Conservation (phyloP, 2,888 invertebrate species). For the Epiblema foenella region DNA sequence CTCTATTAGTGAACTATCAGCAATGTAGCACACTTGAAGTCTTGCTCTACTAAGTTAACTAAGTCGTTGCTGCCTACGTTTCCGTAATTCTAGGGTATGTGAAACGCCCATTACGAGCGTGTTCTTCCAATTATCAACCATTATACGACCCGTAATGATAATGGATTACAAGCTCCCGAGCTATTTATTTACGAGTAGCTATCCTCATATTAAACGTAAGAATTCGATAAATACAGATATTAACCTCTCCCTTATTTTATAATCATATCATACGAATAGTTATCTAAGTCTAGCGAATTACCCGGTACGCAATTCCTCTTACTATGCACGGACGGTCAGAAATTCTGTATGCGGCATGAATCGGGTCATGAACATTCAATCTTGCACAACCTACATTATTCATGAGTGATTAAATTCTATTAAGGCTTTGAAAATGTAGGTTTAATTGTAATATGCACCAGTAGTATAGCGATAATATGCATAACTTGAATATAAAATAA, state of each 20-base stretch:
- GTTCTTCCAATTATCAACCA: slow-evolving; percentile 25
- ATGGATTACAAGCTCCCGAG: slow-evolving; percentile 16
- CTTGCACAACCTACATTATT: slow-evolving; percentile 66
- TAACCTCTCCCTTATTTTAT: slow-evolving; percentile 42
- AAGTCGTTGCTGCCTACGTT: slow-evolving; percentile 13
- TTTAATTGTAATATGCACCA: slow-evolving; percentile 1
- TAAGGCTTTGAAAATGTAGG: slow-evolving; percentile 4
- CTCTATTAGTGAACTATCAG: background rate
- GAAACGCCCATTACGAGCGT: slow-evolving; percentile 13
- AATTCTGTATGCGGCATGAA: slow-evolving; percentile 69
- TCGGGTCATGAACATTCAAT: slow-evolving; percentile 75
- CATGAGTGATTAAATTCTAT: slow-evolving; percentile 52
- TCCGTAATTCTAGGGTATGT: slow-evolving; percentile 24
- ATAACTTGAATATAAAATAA: too few relatives aligned
- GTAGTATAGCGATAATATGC: background rate
- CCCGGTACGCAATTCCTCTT: slow-evolving; percentile 49
- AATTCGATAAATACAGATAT: slow-evolving; percentile 10
- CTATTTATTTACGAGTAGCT: slow-evolving; percentile 24
- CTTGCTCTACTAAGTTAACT: background rate
- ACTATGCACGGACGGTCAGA: slow-evolving; percentile 61
- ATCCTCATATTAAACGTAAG: slow-evolving; percentile 2
- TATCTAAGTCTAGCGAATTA: slow-evolving; percentile 42
- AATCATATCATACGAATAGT: slow-evolving; percentile 48
- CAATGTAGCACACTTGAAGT: slow-evolving; percentile 19
- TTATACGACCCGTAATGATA: slow-evolving; percentile 24